phyloP scores from a whole-genome alignment of 1,140 invertebrate genomes.

The Elymnias hypermnestra region DNA sequence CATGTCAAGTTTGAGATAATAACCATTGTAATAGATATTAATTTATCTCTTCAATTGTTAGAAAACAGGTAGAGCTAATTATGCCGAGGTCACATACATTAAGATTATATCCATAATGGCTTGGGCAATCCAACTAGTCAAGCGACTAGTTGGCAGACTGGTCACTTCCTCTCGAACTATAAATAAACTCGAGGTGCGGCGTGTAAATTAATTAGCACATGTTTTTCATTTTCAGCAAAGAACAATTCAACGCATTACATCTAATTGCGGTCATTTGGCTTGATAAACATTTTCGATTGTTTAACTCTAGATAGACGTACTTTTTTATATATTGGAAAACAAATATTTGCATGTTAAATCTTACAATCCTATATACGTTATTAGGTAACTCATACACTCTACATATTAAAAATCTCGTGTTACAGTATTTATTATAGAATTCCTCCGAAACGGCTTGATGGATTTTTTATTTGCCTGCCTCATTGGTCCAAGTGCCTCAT shows the following conservation, averaged over 20 bases:
- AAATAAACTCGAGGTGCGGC: conserved; percentile 35
- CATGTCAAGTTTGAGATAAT: too few relatives aligned
- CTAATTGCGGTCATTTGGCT: conserved; percentile 34
- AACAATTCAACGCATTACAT: conserved; percentile 32
- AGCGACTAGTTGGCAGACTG: conserved; percentile 18
- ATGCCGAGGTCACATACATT: conserved; percentile 30
- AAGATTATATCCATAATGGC: conserved; percentile 34
- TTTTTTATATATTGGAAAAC: too few relatives aligned
- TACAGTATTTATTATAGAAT: too few relatives aligned
- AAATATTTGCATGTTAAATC: too few relatives aligned
- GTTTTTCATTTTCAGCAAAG: conserved; percentile 44
- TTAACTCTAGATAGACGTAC: too few relatives aligned
- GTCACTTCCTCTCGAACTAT: conserved; percentile 31
- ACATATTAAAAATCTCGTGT: too few relatives aligned
- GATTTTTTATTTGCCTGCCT: too few relatives aligned
- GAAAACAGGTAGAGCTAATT: conserved; percentile 20
- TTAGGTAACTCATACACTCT: too few relatives aligned
- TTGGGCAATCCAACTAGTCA: conserved; percentile 17
- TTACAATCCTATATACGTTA: too few relatives aligned
- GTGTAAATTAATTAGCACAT: conserved; percentile 40
- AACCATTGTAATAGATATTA: too few relatives aligned
- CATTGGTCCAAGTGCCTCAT: too few relatives aligned
- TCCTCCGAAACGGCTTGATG: too few relatives aligned
- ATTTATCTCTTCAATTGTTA: conserved; percentile 12
- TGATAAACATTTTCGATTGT: conserved; percentile 26